phyloP scores from a whole-genome alignment of 2,797 vertebrate genomes.

The Pantherophis alleghaniensis region DNA sequence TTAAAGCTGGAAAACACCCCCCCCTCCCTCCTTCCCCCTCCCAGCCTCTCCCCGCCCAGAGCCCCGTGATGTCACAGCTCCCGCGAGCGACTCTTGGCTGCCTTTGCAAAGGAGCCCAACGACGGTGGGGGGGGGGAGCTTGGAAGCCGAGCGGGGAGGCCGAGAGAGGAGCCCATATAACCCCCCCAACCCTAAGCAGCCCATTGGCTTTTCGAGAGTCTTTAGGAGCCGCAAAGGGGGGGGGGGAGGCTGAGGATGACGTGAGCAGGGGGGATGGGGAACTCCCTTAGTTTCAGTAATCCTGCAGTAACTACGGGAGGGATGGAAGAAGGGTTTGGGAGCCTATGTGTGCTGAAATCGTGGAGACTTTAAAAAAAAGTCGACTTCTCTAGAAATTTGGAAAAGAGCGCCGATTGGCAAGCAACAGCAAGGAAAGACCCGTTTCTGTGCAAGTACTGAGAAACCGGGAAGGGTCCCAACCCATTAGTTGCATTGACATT shows the following conservation, averaged over 20 bases:
- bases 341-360: slow-evolving; percentile 72
- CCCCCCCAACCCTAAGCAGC: not conserved
- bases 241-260: not conserved
- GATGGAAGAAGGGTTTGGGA: not conserved
- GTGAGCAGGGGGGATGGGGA: not conserved
- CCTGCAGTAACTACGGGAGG: not conserved
- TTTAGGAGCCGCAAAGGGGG: not conserved
- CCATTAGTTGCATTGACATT: slow-evolving; percentile 53
- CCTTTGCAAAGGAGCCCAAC: slow-evolving; percentile 37
- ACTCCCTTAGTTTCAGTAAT: not conserved
- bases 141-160: not conserved
- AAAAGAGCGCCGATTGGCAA: slow-evolving; percentile 75
- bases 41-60: slow-evolving; percentile 72
- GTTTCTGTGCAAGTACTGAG: slow-evolving; percentile 75
- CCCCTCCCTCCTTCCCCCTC: slow-evolving; percentile 72
- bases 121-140: not conserved
- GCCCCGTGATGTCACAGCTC: slow-evolving; percentile 79
- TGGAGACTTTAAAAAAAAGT: slow-evolving; percentile 55
- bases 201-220: not conserved
- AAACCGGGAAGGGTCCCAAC: slow-evolving; percentile 63
- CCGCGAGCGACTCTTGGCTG: slow-evolving; percentile 55
- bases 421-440: slow-evolving; percentile 76
- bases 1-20: slow-evolving; percentile 97
- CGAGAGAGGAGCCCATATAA: not conserved
- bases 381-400: slow-evolving; percentile 81